phyloP scores from a whole-genome alignment of 2,113 vertebrate genomes.

The Psilopsiagon aurifrons region DNA sequence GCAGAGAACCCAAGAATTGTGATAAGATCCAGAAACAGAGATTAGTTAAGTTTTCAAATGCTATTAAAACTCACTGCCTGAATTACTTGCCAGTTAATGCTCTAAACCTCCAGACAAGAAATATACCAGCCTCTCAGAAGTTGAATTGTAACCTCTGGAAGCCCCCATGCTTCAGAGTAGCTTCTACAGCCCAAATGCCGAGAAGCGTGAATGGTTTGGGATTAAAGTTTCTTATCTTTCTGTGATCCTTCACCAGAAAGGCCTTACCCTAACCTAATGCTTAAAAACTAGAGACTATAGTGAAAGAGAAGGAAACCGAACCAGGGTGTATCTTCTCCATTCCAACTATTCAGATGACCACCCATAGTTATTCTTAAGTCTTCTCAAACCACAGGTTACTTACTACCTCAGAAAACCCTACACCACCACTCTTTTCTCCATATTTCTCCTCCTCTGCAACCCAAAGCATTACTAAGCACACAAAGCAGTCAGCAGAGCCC shows the following conservation, averaged over 20 bases:
- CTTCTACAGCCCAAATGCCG: neutral
- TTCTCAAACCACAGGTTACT: neutral
- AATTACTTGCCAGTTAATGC: neutral
- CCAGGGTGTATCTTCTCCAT: neutral
- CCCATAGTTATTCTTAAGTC: neutral
- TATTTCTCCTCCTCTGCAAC: neutral
- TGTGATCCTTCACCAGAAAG: neutral
- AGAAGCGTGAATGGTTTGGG: neutral
- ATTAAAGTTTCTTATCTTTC: neutral
- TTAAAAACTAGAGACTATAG: neutral
- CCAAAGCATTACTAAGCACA: neutral
- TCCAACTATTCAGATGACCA: neutral
- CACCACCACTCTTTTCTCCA: neutral
- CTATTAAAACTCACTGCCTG: neutral
- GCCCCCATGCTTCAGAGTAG: rapidly evolving
- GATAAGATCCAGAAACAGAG: neutral
- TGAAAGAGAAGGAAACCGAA: neutral
- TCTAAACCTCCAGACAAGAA: neutral
- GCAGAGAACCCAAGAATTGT: neutral
- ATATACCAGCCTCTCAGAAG: neutral
- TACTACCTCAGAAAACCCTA: neutral
- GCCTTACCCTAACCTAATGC: neutral
- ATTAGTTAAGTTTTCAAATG: neutral
- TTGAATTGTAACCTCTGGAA: neutral
- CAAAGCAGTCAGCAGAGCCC: neutral